These are phyloP conservation scores for Drosophila setosimentum DNA, from an alignment of 2,888 invertebrate species.

Conservation along the genomic window DNA sequence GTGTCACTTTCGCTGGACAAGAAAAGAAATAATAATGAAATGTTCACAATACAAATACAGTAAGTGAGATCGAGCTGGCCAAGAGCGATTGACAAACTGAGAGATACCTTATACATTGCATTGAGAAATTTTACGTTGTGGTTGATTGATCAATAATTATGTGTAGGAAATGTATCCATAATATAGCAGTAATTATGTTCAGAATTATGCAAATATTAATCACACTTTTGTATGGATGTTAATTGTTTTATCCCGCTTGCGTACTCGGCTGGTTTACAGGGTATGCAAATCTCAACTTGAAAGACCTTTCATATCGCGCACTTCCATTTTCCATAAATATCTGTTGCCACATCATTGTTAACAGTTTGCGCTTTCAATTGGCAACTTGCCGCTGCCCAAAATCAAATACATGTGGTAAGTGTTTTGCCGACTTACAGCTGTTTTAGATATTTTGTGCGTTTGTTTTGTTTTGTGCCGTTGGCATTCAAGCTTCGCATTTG, in stretches of 20 bases:
- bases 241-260: background rate
- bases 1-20: constrained; percentile 21
- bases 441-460: constrained; percentile 3
- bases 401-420: background rate
- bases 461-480: background rate
- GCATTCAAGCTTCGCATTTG: constrained; percentile 25
- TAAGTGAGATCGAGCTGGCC: background rate
- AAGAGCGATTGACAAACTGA: background rate
- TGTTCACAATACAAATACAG: constrained; percentile 6
- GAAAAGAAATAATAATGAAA: background rate
- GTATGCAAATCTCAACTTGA: constrained; percentile 8
- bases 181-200: background rate
- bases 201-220: background rate
- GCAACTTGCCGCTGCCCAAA: background rate
- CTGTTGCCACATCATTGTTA: constrained; percentile 33
- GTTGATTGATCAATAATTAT: background rate
- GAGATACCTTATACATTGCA: background rate
- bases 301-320: background rate
- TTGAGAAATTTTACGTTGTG: background rate
- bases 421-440: background rate
- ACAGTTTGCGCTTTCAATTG: constrained; percentile 1
- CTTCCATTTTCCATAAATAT: constrained; percentile 10
- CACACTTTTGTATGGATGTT: background rate
- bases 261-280: constrained; percentile 1
- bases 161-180: background rate